Evolutionary conservation across 1,140 invertebrate species (phyloP).

Genomic region (Trigoniulus corallinus): DNA sequence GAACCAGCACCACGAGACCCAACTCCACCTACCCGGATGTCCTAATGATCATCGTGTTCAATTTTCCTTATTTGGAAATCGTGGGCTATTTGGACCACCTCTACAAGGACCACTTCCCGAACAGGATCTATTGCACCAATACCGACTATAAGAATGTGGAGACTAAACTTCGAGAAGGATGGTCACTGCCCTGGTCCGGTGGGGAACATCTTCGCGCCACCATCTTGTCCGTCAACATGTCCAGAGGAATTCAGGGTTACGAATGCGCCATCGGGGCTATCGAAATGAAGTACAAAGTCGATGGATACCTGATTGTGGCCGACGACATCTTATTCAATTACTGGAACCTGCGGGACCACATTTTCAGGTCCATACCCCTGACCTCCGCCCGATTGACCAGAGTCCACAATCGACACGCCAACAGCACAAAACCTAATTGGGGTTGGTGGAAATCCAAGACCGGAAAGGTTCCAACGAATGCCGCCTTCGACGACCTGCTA

Average conservation of each 20-base stretch:
- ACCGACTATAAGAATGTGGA: conserved; percentile 19
- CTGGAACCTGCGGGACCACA: conserved; percentile 14
- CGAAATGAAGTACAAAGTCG: conserved; percentile 24
- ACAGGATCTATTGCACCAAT: conserved; percentile 23
- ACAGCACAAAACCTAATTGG: not conserved
- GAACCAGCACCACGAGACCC: not conserved
- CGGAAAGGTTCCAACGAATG: not conserved
- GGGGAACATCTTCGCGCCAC: too few species aligned
- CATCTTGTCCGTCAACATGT: too few species aligned
- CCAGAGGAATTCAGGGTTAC: conserved; percentile 15
- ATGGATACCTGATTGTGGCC: conserved; percentile 20
- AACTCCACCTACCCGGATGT: conserved; percentile 1
- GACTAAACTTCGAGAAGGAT: conserved; percentile 18
- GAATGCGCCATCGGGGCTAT: conserved; percentile 23
- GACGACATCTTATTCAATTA: conserved; percentile 20
- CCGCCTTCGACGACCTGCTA: not conserved
- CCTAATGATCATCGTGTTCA: conserved; percentile 21
- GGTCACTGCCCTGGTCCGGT: too few species aligned
- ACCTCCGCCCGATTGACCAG: too few species aligned
- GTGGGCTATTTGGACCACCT: conserved; percentile 22
- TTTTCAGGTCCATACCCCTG: too few species aligned
- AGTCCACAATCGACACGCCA: not conserved
- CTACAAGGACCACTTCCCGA: conserved; percentile 20
- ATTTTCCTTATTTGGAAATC: conserved; percentile 20
- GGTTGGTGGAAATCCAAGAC: not conserved